Percentiles rank a stretch among this genome's conserved stretches.
These are phyloP conservation scores for Ceratina japonica DNA, from an alignment of 1,140 invertebrate species.

Conservation along the genomic window DNA sequence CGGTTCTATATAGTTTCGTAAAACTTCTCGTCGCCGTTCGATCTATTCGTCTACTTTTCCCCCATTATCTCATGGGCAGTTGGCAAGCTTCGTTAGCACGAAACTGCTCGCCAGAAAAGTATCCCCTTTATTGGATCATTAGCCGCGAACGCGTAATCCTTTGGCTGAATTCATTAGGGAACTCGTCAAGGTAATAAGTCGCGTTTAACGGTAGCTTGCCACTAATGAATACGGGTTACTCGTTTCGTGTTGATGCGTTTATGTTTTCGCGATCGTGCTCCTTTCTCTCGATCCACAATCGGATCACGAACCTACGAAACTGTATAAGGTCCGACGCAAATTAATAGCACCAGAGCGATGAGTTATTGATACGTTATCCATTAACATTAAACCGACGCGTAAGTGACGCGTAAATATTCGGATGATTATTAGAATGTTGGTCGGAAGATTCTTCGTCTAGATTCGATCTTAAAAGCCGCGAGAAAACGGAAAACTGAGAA, in stretches of 20 bases:
- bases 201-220: background rate
- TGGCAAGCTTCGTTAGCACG: conserved; percentile 63
- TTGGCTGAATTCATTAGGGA: background rate
- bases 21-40: background rate
- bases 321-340: background rate
- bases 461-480: background rate
- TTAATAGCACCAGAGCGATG: too few relatives aligned
- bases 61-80: conserved; percentile 41
- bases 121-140: conserved; percentile 59
- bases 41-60: background rate
- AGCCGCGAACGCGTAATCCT: conserved; percentile 21
- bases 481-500: conserved; percentile 19
- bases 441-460: too few relatives aligned
- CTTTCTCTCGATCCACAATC: too few relatives aligned
- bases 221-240: background rate
- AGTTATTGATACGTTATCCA: too few relatives aligned
- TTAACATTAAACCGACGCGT: too few relatives aligned
- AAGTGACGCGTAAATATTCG: too few relatives aligned
- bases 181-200: conserved; percentile 1
- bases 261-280: background rate
- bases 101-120: background rate
- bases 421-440: too few relatives aligned
- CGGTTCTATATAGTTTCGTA: conserved; percentile 32
- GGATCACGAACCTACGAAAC: background rate
- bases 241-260: background rate